Evolutionary conservation across 1,140 invertebrate genomes (phyloP), one percentile per base, ranked within the genome.

Genomic region (Andrena cerasifolii): DNA sequence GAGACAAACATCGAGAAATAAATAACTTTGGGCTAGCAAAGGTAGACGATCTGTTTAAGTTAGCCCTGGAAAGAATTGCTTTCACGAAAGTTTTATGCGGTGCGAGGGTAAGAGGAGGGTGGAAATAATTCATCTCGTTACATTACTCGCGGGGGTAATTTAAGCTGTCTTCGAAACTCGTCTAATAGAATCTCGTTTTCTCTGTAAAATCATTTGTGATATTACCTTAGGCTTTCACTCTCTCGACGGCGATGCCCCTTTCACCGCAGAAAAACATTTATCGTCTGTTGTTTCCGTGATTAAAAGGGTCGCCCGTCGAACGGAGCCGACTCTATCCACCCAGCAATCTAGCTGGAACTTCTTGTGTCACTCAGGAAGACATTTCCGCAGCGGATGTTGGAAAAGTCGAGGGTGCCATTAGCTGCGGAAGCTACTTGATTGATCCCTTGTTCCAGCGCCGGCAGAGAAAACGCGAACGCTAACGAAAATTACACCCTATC

Each of bases 351-450:
- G 47, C 18, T 40, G 31, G 12, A 43, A 63, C 24, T 59, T 47
- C 16, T 47, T 21, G 10, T 36, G 0, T 43, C 3, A 0, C 61
- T 31, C 12, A 49, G n/a, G 49, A 67, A 33, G 12, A 24, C 31
- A 31, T 54, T 31, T 53, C 47, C 63, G 16, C 47, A 7, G 14
- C 21, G 47, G n/a, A 21, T 45, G 43, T 21, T 72, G 4, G 18
- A 14, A 45, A 70, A 75, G 49, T 66, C 43, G 7, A 43, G 28
- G 54, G 61, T 33, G 24, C 14, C 7, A 56, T 54, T 43, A 45
- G 3, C 12, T 14, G 28, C 28, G 31, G 21, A 14, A 67, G 24
- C 5, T 67, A n/a, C 12, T 40, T 16, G 31, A 54, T 67, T 33
- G 65, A 53, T 62, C 31, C 24, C 12, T 33, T 24, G 8, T 53